phyloP scores from a whole-genome alignment of 2,113 vertebrate species.

The Pachycephala philippinensis region DNA sequence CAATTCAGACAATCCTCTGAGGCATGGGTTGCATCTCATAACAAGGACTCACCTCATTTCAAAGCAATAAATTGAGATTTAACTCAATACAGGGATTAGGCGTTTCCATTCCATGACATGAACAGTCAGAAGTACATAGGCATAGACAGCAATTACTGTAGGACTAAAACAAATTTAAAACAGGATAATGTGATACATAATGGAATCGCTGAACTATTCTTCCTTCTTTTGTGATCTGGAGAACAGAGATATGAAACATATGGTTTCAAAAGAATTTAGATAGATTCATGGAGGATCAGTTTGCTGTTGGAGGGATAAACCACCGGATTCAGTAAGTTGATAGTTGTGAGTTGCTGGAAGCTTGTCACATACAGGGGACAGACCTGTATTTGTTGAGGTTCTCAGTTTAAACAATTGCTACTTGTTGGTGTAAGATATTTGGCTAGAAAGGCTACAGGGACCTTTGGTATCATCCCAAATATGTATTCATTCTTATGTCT shows the following conservation, averaged over 20 bases:
- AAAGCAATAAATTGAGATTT: neutral
- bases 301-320: neutral
- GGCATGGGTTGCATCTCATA: neutral
- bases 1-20: neutral
- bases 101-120: neutral
- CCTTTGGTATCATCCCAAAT: neutral
- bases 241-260: neutral
- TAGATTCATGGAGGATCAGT: neutral
- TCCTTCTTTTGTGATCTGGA: neutral
- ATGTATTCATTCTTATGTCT: neutral
- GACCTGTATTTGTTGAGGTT: neutral
- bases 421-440: neutral
- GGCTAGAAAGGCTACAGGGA: neutral
- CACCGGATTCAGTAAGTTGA: neutral
- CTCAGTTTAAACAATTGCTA: neutral
- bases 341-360: neutral
- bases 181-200: neutral
- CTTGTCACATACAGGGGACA: neutral
- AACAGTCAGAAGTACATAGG: neutral
- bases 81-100: neutral
- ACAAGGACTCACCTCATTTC: neutral
- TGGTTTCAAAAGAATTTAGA: neutral
- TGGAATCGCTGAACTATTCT: neutral
- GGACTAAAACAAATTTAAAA: neutral
- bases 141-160: neutral